Evolutionary conservation across 1,140 invertebrate genomes (phyloP), one percentile per base, ranked within the genome.

Genomic region (Mesaphorura yosii): DNA sequence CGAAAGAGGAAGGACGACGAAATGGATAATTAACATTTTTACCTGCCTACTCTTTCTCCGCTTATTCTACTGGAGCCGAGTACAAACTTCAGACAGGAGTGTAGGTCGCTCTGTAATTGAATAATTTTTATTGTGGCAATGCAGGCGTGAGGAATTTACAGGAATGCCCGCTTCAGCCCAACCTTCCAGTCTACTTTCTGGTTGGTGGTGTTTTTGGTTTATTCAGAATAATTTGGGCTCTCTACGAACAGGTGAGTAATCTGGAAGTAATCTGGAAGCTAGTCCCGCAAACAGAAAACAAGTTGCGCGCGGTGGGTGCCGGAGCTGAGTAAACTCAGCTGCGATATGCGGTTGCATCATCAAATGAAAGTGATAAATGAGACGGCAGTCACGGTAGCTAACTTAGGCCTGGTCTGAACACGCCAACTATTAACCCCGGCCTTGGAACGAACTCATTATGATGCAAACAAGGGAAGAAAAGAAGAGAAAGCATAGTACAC

Each of bases 131-230:
- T 15, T 10, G 15, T 57, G 60, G 40, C 53, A 23, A 64, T 71
- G 19, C 73, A 88, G 86, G 86, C 64, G 75, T 84, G n/a, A 76
- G 84, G 57, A 85, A 82, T 67, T 75, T 84, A 45, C 72, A 81
- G 17, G 81, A 87, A 60, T 89, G 86, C 63, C 83, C 82, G 0
- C 75, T 75, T n/a, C 81, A 88, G 66, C 78, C 79, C 0, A 73
- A 79, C 48, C 82, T 88, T 48, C 84, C 85, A 0, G 76, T 87
- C 14, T 89, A 88, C 68, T 81, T 88, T 78, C 75, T 88, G 31
- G 83, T 88, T 10, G 84, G 83, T 1, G 86, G 86, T 0, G 74
- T 73, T 6, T 75, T 85, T 22, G 84, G 84, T 0, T 74, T 78
- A 1, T 68, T 82, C 0, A 79, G 82, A 58, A 80, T 86, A 69